Base-by-base conservation (phyloP, 2,113 vertebrate genomes). In the Pipra filicauda region DNA sequence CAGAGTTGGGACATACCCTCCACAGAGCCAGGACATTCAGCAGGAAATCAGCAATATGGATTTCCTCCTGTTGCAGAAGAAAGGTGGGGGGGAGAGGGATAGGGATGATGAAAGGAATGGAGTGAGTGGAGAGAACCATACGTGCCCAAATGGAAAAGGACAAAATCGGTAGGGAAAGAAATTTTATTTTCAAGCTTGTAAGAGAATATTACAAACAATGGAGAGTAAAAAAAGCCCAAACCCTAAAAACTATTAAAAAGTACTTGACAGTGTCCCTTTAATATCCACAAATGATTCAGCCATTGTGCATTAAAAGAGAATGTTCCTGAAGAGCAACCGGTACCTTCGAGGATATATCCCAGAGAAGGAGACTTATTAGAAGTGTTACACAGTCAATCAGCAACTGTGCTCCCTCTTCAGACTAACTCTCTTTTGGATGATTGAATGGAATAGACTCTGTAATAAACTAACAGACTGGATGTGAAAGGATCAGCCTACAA, bases 171-270 rank as follows among this genome's bases (percentile, higher is more conserved):
- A 97, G 97, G 97, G 97, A 98, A 98, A 98, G 95, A 97, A 93
- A 95, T 97, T 98, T 98, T 98, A 98, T 98, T 98, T 97, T 97
- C 98, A 98, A 98, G 97, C 96, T 97, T 96, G 96, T 97, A 97
- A 98, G 98, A 98, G 97, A 98, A 97, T 98, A 98, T 98, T 98
- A 98, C 97, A 97, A 98, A 98, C 97, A 97, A 97, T 96, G 97
- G 97, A 97, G 97, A 98, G 97, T 97, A 97, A 97, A 97, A 98
- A 98, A 98, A 97, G 96, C 96, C 97, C 98, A 97, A 97, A 97
- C 95, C 96, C 97, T 98, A 98, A 97, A 98, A 97, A 98, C 97
- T 97, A 98, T 97, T 97, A 97, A 98, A 98, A 98, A 98, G 97
- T 97, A 98, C 96, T 98, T 95, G 97, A 98, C 97, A 98, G 96